Conservation (phyloP, 2,797 vertebrate species). For the Oceanodroma leucorhoa region DNA sequence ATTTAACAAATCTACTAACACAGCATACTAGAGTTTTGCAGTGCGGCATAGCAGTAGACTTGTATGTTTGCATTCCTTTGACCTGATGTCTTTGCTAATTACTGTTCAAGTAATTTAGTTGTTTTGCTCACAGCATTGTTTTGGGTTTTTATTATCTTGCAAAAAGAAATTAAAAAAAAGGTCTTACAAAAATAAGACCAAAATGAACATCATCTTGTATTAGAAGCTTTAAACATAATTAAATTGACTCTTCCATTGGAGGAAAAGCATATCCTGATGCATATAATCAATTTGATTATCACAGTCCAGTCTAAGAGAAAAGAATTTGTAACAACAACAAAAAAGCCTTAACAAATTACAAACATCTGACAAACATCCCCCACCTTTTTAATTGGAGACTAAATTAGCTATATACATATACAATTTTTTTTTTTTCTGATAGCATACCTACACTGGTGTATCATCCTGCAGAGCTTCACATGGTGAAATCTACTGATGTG, state of each 20-base stretch:
- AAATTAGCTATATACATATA: background rate
- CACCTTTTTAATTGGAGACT: background rate
- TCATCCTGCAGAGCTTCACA: background rate
- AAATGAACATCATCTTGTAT: background rate
- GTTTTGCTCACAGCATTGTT: constrained; percentile 65
- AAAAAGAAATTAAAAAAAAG: background rate
- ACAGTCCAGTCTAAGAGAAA: background rate
- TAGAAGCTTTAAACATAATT: background rate
- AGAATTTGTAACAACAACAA: background rate
- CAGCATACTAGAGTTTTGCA: constrained; percentile 19
- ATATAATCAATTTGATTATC: background rate
- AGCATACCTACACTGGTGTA: background rate
- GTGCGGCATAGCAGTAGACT: constrained; percentile 37
- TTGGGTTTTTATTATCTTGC: constrained; percentile 32
- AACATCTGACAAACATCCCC: background rate
- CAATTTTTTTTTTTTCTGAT: background rate
- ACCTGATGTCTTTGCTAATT: constrained; percentile 66
- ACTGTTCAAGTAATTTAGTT: constrained; percentile 42
- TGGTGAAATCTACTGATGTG: background rate
- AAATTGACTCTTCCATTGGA: background rate
- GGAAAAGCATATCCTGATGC: background rate
- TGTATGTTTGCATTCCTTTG: constrained; percentile 68
- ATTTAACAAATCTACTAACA: constrained; percentile 25
- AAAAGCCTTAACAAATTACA: background rate
- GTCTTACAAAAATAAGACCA: background rate